Conservation (phyloP, 1,140 invertebrate species). For the Trialeurodes vaporariorum region DNA sequence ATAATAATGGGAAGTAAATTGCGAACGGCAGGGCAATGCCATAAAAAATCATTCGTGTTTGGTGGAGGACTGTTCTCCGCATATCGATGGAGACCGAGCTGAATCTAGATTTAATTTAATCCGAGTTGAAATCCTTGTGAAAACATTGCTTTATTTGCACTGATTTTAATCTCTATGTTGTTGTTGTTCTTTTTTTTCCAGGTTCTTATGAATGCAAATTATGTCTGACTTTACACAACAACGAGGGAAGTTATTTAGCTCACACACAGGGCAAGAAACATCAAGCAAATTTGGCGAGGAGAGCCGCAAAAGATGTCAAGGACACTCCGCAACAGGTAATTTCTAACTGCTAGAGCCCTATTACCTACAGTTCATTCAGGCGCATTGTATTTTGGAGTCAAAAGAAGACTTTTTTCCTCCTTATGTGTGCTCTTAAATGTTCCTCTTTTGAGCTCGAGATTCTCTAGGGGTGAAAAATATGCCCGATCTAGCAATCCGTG, state of each 20-base stretch:
- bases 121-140: too few relatives aligned
- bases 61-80: too few relatives aligned
- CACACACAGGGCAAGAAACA: slow-evolving; percentile 99
- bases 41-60: too few relatives aligned
- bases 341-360: not conserved
- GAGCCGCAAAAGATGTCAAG: slow-evolving; percentile 97
- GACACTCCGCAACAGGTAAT: slow-evolving; percentile 68
- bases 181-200: slow-evolving; percentile 38
- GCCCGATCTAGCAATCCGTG: too few relatives aligned
- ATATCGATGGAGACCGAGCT: too few relatives aligned
- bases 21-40: too few relatives aligned
- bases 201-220: slow-evolving; percentile 99
- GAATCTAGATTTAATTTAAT: too few relatives aligned
- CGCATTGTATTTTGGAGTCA: not conserved
- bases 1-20: too few relatives aligned
- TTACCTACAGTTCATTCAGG: not conserved
- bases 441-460: not conserved
- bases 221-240: slow-evolving; percentile 97
- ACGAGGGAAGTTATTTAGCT: slow-evolving; percentile 98
- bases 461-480: too few relatives aligned
- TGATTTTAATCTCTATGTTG: too few relatives aligned
- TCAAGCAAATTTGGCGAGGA: slow-evolving; percentile 94
- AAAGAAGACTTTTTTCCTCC: not conserved
- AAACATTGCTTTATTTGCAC: too few relatives aligned
- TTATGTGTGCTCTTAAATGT: not conserved